A percentile compares a stretch with the other conserved stretches of the same genome.
These are phyloP conservation scores for Julus scanicus DNA, from an alignment of 2,888 invertebrate species.

Conservation along the genomic window DNA sequence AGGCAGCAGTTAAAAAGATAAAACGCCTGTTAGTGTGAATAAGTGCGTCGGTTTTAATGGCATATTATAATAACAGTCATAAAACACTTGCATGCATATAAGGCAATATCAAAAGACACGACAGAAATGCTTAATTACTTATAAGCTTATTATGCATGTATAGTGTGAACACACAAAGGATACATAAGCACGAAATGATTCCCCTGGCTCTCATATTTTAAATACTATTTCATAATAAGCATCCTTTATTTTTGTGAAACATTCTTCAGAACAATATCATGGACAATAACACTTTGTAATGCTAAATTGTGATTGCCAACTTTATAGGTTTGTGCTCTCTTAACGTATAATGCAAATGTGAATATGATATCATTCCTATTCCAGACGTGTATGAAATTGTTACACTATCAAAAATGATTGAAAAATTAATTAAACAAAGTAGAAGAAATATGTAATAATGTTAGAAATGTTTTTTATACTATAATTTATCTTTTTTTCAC, in stretches of 20 bases:
- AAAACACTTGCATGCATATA: constrained; percentile 36
- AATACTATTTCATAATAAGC: background rate
- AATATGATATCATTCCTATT: too few relatives aligned
- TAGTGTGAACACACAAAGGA: background rate
- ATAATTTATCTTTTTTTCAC: too few relatives aligned
- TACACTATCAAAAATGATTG: too few relatives aligned
- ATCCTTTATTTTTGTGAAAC: background rate
- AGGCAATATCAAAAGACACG: constrained; percentile 10
- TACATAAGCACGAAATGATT: background rate
- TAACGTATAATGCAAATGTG: too few relatives aligned
- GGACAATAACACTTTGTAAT: background rate
- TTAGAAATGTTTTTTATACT: too few relatives aligned
- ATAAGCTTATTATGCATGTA: background rate
- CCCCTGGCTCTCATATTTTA: background rate
- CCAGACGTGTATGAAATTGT: too few relatives aligned
- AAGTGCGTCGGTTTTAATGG: background rate
- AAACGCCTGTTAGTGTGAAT: constrained; percentile 38
- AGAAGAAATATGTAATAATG: too few relatives aligned
- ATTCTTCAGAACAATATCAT: background rate
- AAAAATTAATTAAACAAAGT: too few relatives aligned
- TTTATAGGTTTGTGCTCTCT: too few relatives aligned
- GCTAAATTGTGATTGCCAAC: background rate
- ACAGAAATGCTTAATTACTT: constrained; percentile 27
- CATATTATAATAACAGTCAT: constrained; percentile 31
- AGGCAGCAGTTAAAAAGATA: background rate